Evolutionary conservation across 2,888 invertebrate species (phyloP), one percentile per base, ranked within the genome.

Genomic region (Neoaliturus tenellus): DNA sequence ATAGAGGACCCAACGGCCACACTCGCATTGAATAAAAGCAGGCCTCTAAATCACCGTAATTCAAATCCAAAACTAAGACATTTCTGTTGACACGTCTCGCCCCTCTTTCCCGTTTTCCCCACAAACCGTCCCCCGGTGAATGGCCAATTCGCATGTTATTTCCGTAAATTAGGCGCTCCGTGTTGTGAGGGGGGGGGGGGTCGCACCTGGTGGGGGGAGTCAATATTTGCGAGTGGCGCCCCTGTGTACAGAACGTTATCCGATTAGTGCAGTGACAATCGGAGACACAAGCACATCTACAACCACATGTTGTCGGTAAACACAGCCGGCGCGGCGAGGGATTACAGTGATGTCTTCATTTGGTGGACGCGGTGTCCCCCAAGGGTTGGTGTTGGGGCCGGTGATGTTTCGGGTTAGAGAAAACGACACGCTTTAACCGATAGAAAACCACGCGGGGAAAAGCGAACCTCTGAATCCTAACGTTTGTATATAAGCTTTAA

Each of bases 81-180:
- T 78, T 33, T 33, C 78, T 78, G 78, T 78, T 78, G 78, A 78
- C 78, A 78, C 20, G 10, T 33, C 23, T 78, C 55, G 51, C 78
- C 78, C 51, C 75, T n/a, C 28, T 75, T n/a, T 23, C 14, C n/a
- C 31, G 33, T n/a, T 31, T 78, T 78, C 55, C 78, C 78, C 78
- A 78, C 78, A 78, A 75, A 78, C 78, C 55, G 78, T 78, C 78
- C 17, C 78, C 17, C 44, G 44, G 78, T 78, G 78, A 78, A 78
- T 78, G 55, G 78, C 78, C 78, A 78, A 55, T 78, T 78, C 78
- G 78, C 78, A 78, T 78, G 78, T 78, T 78, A 78, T 78, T 78
- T 78, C 78, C 78, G 78, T 78, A 78, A 78, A 78, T 78, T 78
- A 78, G 55, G n/a, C 55, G 20, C 55, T 28, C 23, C 75, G 35